Percentiles rank a stretch among this genome's conserved stretches.
Evolutionary conservation across 2,888 invertebrate species (phyloP).

Genomic region (Amiota communis): DNA sequence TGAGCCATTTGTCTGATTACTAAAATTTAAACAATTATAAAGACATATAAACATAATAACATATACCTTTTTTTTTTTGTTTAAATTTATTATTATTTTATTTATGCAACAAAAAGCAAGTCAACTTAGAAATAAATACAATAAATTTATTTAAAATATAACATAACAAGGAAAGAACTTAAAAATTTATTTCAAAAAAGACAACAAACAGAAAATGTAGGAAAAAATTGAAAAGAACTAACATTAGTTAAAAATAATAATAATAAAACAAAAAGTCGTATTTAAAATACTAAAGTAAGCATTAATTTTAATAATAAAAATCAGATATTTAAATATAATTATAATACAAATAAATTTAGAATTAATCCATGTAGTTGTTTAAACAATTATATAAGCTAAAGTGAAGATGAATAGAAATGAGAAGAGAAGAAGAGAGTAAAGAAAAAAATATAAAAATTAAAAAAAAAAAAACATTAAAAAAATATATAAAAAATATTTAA

Average conservation of each 20-base stretch:
- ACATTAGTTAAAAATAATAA: slow-evolving; percentile 15
- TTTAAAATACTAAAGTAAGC: slow-evolving; percentile 54
- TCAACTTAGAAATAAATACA: slow-evolving; percentile 43
- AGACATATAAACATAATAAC: no score
- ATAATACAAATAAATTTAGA: slow-evolving; percentile 59
- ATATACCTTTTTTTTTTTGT: slow-evolving; percentile 49
- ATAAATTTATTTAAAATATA: slow-evolving; percentile 34
- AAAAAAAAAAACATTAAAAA: slow-evolving; percentile 33
- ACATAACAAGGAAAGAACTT: not conserved
- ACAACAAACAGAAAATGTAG: slow-evolving; percentile 1
- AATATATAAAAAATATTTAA: slow-evolving; percentile 37
- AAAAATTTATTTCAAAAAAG: not conserved
- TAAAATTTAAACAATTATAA: slow-evolving; percentile 2
- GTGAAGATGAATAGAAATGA: slow-evolving; percentile 38
- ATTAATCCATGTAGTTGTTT: slow-evolving; percentile 67
- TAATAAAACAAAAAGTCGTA: slow-evolving; percentile 35
- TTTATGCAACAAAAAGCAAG: slow-evolving; percentile 49
- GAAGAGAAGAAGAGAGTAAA: slow-evolving; percentile 38
- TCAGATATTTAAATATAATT: slow-evolving; percentile 40
- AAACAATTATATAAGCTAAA: slow-evolving; percentile 49
- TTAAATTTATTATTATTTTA: slow-evolving; percentile 1
- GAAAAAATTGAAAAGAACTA: not conserved
- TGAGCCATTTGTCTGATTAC: not conserved
- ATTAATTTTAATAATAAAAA: slow-evolving; percentile 49
- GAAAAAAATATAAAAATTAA: slow-evolving; percentile 33